Conservation (phyloP, 2,113 vertebrate genomes). For the Nymphicus hollandicus region DNA sequence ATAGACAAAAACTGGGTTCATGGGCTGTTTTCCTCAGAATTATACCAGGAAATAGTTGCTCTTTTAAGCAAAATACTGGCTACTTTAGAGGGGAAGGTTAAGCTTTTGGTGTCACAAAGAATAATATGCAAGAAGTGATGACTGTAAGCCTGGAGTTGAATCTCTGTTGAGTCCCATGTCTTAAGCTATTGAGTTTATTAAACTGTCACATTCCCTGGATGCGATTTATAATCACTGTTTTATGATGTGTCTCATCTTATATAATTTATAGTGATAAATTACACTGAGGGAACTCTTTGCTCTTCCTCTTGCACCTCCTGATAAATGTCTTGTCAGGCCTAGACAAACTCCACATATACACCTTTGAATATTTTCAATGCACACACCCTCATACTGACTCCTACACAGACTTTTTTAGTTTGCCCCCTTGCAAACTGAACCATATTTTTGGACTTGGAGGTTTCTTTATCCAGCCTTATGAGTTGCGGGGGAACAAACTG, state of each 20-base stretch:
- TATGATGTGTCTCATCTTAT: not conserved
- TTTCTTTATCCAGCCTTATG: not conserved
- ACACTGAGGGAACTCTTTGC: not conserved
- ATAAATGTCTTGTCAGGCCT: slow-evolving; percentile 26
- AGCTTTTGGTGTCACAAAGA: not conserved
- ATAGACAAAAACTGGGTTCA: not conserved
- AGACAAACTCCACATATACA: not conserved
- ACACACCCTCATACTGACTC: not conserved
- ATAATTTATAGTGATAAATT: slow-evolving; percentile 17
- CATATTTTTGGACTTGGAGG: not conserved
- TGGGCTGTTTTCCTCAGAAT: not conserved
- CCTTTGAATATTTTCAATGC: slow-evolving; percentile 25
- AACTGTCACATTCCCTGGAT: slow-evolving; percentile 18
- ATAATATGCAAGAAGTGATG: not conserved
- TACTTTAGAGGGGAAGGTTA: not conserved
- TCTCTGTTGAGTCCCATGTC: not conserved
- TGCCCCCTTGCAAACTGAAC: not conserved
- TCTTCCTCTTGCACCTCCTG: not conserved
- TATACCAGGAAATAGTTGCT: not conserved
- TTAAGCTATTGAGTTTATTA: slow-evolving; percentile 7
- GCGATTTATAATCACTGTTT: slow-evolving; percentile 27
- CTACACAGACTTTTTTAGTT: not conserved
- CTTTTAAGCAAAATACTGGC: not conserved
- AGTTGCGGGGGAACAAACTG: not conserved
- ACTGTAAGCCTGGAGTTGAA: not conserved